Evolutionary conservation across 2,888 invertebrate genomes (phyloP).

Genomic region (Aphidoletes aphidimyza): DNA sequence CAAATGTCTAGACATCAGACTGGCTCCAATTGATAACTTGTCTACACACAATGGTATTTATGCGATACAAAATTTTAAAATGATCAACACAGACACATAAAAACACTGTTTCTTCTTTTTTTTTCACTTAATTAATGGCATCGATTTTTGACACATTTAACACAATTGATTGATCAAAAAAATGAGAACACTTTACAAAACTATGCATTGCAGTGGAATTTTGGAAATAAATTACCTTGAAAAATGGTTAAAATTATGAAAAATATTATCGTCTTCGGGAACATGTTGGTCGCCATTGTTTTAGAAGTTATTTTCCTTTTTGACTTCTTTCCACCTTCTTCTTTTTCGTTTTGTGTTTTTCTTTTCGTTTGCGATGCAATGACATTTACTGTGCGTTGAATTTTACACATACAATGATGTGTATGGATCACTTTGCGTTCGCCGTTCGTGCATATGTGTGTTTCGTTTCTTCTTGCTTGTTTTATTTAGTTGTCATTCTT

Average conservation of each 20-base stretch:
- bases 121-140: background rate
- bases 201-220: no score
- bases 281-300: conserved; percentile 55
- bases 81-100: background rate
- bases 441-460: no score
- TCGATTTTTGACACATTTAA: background rate
- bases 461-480: no score
- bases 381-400: background rate
- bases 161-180: no score
- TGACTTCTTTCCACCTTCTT: conserved; percentile 25
- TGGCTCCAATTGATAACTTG: conserved; percentile 44
- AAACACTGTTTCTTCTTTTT: background rate
- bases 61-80: conserved; percentile 34
- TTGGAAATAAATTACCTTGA: conserved; percentile 54
- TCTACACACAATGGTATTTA: conserved; percentile 12
- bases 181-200: background rate
- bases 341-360: conserved; percentile 16
- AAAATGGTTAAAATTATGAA: conserved; percentile 28
- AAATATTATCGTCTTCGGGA: conserved; percentile 43
- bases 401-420: background rate
- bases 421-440: background rate
- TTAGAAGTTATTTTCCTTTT: conserved; percentile 43
- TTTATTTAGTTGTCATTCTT: no score
- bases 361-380: background rate
- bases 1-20: conserved; percentile 44